A percentile compares a stretch with the other conserved stretches of the same genome.
phyloP scores from a whole-genome alignment of 2,113 vertebrate genomes.

The Calidris pygmaea region DNA sequence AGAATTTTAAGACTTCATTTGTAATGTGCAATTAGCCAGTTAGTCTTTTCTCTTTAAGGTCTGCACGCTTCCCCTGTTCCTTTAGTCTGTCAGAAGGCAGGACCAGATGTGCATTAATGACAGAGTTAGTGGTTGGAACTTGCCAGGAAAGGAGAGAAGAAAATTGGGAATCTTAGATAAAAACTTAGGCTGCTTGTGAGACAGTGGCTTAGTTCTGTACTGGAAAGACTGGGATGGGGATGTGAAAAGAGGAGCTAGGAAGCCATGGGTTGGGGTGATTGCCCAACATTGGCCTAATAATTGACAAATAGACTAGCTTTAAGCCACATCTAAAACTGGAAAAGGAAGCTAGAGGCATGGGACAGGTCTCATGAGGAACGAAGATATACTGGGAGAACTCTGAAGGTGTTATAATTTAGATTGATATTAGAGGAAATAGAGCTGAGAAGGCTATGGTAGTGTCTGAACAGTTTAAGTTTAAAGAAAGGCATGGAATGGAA shows the following conservation, averaged over 20 bases:
- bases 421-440: neutral
- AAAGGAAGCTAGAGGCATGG: neutral
- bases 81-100: neutral
- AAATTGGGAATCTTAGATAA: neutral
- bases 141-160: neutral
- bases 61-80: neutral
- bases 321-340: neutral
- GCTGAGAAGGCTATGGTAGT: neutral
- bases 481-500: neutral
- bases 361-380: neutral
- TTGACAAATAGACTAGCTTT: neutral
- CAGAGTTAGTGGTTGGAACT: neutral
- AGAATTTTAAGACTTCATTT: neutral
- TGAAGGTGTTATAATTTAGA: neutral
- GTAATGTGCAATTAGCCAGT: neutral
- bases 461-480: neutral
- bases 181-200: neutral
- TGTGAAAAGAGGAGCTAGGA: neutral
- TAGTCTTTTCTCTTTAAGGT: neutral
- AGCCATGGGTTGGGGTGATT: neutral
- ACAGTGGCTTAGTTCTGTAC: neutral
- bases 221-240: neutral
- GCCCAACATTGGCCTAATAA: neutral
- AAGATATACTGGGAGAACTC: neutral
- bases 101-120: neutral